Percentiles rank a stretch among this genome's conserved stretches.
These are phyloP conservation scores for Drosophila varians DNA, from an alignment of 1,140 invertebrate species.

Conservation along the genomic window DNA sequence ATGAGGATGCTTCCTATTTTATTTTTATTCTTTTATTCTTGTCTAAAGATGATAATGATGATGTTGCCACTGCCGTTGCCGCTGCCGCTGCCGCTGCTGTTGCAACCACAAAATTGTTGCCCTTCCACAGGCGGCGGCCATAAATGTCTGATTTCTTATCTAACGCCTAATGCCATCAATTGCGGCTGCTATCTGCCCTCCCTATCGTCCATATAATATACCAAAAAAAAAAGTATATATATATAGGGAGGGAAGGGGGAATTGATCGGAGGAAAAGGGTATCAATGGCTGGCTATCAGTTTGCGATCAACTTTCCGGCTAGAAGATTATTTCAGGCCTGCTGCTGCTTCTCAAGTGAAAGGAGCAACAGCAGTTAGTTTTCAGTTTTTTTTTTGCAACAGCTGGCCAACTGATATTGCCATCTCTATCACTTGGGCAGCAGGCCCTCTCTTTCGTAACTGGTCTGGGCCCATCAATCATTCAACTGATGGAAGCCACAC, in stretches of 20 bases:
- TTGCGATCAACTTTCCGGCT: slow-evolving; percentile 28
- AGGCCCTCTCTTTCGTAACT: slow-evolving; percentile 6
- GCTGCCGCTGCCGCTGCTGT: slow-evolving; percentile 25
- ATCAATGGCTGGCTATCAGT: slow-evolving; percentile 48
- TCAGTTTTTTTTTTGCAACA: slow-evolving; percentile 30
- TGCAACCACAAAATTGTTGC: slow-evolving; percentile 28
- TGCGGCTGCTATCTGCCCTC: slow-evolving; percentile 62
- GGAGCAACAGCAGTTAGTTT: slow-evolving; percentile 1
- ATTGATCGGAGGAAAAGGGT: slow-evolving; percentile 36
- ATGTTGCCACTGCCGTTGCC: slow-evolving; percentile 19
- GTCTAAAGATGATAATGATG: slow-evolving; percentile 5
- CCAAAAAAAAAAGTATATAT: not conserved
- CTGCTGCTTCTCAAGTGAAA: slow-evolving; percentile 11
- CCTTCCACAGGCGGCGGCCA: slow-evolving; percentile 34
- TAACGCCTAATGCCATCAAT: slow-evolving; percentile 80
- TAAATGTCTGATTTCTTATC: slow-evolving; percentile 81
- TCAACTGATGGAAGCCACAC: slow-evolving; percentile 52
- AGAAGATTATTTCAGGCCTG: slow-evolving; percentile 33
- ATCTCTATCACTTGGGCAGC: not conserved
- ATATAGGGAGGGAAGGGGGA: not conserved
- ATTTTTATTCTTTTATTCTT: not conserved
- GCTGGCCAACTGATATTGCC: slow-evolving; percentile 21
- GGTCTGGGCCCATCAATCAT: slow-evolving; percentile 47
- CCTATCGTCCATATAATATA: slow-evolving; percentile 47
- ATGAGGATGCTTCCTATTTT: slow-evolving; percentile 41